Evolutionary conservation across 2,113 vertebrate genomes (phyloP).

Genomic region (Pagrus major): DNA sequence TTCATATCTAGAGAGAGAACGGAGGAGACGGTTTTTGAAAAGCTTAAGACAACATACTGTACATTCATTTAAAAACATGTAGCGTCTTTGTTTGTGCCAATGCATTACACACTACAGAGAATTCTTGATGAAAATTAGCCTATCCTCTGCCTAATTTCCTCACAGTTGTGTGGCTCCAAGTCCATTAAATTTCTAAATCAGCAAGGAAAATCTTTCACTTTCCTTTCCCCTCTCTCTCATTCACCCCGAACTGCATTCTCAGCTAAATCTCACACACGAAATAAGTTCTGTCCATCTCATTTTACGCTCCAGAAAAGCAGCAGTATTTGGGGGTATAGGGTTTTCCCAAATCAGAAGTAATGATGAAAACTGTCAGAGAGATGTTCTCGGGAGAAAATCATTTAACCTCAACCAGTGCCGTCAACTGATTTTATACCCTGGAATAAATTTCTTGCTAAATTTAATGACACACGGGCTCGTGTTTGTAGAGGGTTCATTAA

Average conservation of each 20-base stretch:
- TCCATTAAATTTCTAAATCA: slow-evolving; percentile 5
- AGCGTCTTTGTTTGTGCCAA: background rate
- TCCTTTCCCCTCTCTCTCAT: slow-evolving; percentile 1
- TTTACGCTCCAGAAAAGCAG: slow-evolving; percentile 39
- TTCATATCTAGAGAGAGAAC: background rate
- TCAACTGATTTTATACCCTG: background rate
- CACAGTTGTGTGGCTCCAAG: background rate
- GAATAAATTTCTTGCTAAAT: background rate
- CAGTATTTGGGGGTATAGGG: background rate
- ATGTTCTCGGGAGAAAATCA: background rate
- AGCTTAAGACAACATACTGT: background rate
- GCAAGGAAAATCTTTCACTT: slow-evolving; percentile 24
- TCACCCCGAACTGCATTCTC: slow-evolving; percentile 34
- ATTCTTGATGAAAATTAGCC: background rate
- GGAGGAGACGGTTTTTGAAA: background rate
- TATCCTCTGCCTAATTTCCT: background rate
- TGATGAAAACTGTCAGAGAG: slow-evolving; percentile 27
- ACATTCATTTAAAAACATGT: background rate
- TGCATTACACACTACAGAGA: background rate
- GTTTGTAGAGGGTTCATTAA: slow-evolving; percentile 33
- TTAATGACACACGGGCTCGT: slow-evolving; percentile 14
- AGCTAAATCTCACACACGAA: slow-evolving; percentile 27
- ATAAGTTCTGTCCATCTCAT: slow-evolving; percentile 26
- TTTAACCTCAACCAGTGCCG: background rate
- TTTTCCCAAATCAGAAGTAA: slow-evolving; percentile 21